Evolutionary conservation across 2,888 invertebrate genomes (phyloP), one percentile per base, ranked within the genome.

Genomic region (Altica lythri): DNA sequence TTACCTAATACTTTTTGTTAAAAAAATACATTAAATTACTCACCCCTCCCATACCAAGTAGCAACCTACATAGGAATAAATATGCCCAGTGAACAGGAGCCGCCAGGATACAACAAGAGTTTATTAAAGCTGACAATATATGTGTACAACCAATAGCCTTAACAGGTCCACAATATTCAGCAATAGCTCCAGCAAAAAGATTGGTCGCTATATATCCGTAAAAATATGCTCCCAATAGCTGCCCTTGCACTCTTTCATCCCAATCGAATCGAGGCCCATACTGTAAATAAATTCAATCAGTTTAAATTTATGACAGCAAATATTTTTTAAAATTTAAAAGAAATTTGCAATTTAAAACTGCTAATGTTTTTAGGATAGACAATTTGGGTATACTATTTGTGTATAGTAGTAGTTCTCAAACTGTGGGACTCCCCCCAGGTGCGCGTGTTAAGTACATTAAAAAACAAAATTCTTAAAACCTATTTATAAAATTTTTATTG

Each of bases 171-270:
- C 61, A 46, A n/a, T 51, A 53, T 46, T 61, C 64, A 2, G 62
- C 43, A 5, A 65, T 16, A 12, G 86, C 80, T 1, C 86, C 86
- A 0, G 82, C 86, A 0, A 82, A 78, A 53, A 86, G 68, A 6
- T 84, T 85, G 30, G 85, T 84, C 17, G 84, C 62, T 10, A 85
- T 81, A 60, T 86, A 86, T 19, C 85, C 84, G 81, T 85, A 86
- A 68, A 86, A 86, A 65, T 83, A 86, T 0, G 85, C 78, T 1
- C 85, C 86, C 17, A 86, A 72, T 5, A 86, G 79, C 35, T 81
- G 67, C 0, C 84, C 85, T 70, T 86, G 85, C 64, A 82, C 80
- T 35, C 79, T 77, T 34, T 78, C 71, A n/a, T 79, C 77, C 86
- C 86, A 86, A 55, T 76, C 68, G 5, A 79, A 81, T 1, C 80